Base-by-base conservation (phyloP, 2,888 invertebrate species). In the Piscicola geometra region DNA sequence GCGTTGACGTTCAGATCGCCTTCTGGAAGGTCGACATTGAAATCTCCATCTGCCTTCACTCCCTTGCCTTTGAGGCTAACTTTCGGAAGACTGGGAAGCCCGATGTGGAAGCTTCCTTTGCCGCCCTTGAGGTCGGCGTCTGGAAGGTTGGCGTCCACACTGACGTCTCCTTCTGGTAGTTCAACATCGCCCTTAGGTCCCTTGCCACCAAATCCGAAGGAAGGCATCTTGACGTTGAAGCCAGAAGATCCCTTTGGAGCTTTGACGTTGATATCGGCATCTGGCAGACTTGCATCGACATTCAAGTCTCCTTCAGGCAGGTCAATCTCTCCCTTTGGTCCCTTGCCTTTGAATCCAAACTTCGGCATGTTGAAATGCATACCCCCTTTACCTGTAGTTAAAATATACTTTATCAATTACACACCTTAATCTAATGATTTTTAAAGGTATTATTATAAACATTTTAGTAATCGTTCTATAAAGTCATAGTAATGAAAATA, bases 21-120 rank as follows among this genome's bases (percentile, higher is more conserved):
- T 5, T 70, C 70, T 33, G 75, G 75, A 18, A 75, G n/a, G 21
- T 75, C 41, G 30, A 71, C 56, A 33, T 71, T 35, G 35, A 36
- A 35, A 35, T 47, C 47, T 70, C 70, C 1, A 70, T 47, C 70
- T n/a, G 33, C 70, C 32, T 71, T 71, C 25, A 52, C 35, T 1
- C 75, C 75, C 30, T 75, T 75, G 28, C 75, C 75, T 70, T 75
- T 75, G 30, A 70, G 30, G 18, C 25, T 52, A 3, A 71, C 50
- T 30, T 71, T 71, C 21, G 71, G 71, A 5, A 41, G 41, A 15
- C 41, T 41, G 5, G 18, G 18, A 18, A 70, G 36, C 1, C 71
- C 71, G 32, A 67, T 67, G 28, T 56, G 15, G 67, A 67, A 67
- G 12, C 70, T 36, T 15, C 25, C 60, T 25, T 25, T 25, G 9